phyloP scores from a whole-genome alignment of 2,113 vertebrate species.

The Diglossa brunneiventris region DNA sequence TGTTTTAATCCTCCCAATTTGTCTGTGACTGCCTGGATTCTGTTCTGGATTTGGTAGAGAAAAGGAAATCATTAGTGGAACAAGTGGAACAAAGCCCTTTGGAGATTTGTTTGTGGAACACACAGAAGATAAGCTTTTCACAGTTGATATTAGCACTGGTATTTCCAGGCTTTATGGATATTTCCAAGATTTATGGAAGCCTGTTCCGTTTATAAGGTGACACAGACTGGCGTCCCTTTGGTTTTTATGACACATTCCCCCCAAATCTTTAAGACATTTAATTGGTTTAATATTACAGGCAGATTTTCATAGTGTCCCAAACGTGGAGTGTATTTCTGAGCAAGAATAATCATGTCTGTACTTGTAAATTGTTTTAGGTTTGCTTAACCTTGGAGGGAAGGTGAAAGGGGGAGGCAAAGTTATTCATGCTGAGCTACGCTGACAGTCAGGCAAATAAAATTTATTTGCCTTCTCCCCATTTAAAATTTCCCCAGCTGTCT shows the following conservation, averaged over 20 bases:
- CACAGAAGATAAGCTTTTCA: background rate
- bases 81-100: background rate
- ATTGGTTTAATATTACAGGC: background rate
- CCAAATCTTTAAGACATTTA: background rate
- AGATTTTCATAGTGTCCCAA: background rate
- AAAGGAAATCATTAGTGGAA: background rate
- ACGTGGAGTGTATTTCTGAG: background rate
- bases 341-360: background rate
- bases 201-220: background rate
- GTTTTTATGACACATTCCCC: background rate
- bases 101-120: background rate
- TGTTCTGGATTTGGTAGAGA: background rate
- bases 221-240: background rate
- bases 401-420: background rate
- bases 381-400: background rate
- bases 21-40: background rate
- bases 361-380: background rate
- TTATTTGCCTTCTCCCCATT: background rate
- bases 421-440: background rate
- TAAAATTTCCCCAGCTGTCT: constrained; percentile 4
- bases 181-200: background rate
- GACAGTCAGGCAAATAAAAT: background rate
- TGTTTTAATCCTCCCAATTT: background rate
- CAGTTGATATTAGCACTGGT: background rate
- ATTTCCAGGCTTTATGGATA: background rate